Evolutionary conservation across 2,888 invertebrate genomes (phyloP).

Genomic region (Spisula subtruncata): DNA sequence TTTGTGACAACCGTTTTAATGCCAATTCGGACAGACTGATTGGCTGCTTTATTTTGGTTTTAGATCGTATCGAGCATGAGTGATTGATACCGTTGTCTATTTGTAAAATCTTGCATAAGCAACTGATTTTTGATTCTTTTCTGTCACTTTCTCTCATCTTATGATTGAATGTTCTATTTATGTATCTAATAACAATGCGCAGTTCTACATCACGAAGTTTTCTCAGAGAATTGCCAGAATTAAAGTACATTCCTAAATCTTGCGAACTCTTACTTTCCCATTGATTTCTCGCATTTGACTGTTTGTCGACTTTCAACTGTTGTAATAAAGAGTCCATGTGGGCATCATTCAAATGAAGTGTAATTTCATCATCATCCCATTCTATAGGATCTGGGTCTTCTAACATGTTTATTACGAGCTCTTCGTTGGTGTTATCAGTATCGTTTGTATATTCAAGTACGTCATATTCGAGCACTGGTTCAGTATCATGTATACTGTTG

Average conservation of each 20-base stretch:
- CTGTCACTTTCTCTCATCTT: conserved; percentile 25
- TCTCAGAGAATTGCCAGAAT: neutral
- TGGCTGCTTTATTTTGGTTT: neutral
- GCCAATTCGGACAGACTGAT: conserved; percentile 22
- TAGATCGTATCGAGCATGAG: neutral
- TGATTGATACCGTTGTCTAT: neutral
- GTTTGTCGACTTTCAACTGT: conserved; percentile 10
- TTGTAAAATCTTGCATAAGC: neutral
- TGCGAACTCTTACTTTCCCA: conserved; percentile 11
- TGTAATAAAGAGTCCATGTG: no score
- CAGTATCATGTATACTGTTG: no score
- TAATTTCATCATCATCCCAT: no score
- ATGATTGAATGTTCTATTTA: neutral
- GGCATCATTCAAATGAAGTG: no score
- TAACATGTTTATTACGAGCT: no score
- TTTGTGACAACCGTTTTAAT: conserved; percentile 34
- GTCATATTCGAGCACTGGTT: no score
- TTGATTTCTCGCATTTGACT: conserved; percentile 4
- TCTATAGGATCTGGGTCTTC: no score
- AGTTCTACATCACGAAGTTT: conserved; percentile 40
- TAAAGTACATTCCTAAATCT: neutral
- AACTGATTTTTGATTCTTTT: conserved; percentile 25
- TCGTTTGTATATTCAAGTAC: no score
- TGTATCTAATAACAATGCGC: conserved; percentile 33
- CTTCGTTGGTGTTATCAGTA: no score